Evolutionary conservation across 2,113 vertebrate genomes (phyloP).

Genomic region (Gymnarchus niloticus): DNA sequence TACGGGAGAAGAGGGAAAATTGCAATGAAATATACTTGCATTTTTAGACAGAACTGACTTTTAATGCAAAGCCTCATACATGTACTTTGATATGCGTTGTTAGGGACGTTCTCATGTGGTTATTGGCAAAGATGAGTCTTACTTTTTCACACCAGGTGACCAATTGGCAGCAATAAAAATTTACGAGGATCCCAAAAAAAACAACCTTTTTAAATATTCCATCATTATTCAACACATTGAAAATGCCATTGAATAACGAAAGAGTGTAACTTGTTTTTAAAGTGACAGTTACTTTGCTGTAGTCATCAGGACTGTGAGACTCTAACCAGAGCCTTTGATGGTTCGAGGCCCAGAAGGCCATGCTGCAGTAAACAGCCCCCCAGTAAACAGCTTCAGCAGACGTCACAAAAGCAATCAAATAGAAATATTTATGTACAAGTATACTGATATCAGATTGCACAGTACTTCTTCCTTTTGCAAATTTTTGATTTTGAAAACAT

Average conservation of each 20-base stretch:
- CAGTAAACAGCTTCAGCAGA: background rate
- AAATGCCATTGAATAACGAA: background rate
- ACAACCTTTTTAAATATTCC: constrained; percentile 28
- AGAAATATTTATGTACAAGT: constrained; percentile 1
- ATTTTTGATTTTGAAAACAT: background rate
- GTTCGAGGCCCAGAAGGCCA: background rate
- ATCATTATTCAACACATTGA: background rate
- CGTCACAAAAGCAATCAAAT: background rate
- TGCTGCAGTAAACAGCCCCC: background rate
- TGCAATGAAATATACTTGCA: constrained; percentile 45
- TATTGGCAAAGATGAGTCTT: background rate
- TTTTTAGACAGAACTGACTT: constrained; percentile 54
- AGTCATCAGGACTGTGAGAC: background rate
- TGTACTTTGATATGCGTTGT: background rate
- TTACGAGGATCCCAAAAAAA: background rate
- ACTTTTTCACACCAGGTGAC: background rate
- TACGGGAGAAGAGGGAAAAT: constrained; percentile 43
- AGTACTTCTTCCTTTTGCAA: background rate
- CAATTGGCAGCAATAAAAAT: constrained; percentile 20
- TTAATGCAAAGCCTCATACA: constrained; percentile 40
- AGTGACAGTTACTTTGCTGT: background rate
- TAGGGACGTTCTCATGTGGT: background rate
- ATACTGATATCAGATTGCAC: background rate
- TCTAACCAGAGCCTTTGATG: background rate
- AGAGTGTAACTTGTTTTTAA: background rate